A percentile compares a stretch with the other conserved stretches of the same genome.
These are phyloP conservation scores for Sipha flava DNA, from an alignment of 1,140 invertebrate species.

Conservation along the genomic window DNA sequence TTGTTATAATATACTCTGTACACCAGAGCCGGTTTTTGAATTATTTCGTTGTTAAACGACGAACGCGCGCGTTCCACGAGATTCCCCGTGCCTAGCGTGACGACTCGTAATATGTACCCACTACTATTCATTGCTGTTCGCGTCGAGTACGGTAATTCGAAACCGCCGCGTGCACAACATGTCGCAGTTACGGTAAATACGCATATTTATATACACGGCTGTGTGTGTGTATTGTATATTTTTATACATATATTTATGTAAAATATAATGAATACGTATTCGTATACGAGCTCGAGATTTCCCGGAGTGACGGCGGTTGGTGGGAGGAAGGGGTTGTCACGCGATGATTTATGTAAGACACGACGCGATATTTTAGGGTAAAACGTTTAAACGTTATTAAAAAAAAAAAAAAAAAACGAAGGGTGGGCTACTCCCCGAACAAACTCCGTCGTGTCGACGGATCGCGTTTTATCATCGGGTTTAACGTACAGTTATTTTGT, in stretches of 20 bases:
- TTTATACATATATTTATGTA: too few relatives aligned
- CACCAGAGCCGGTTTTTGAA: background rate
- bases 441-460: too few relatives aligned
- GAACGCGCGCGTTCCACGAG: background rate
- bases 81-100: background rate
- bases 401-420: background rate
- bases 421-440: too few relatives aligned
- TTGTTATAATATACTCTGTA: too few relatives aligned
- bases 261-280: background rate
- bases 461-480: background rate
- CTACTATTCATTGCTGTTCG: background rate
- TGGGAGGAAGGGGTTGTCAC: background rate
- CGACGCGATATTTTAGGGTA: background rate
- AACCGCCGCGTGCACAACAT: background rate
- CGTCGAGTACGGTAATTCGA: constrained; percentile 1
- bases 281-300: background rate
- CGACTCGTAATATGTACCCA: background rate
- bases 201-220: too few relatives aligned
- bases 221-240: too few relatives aligned
- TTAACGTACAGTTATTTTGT: too few relatives aligned
- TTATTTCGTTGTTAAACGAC: background rate
- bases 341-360: background rate
- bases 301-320: background rate
- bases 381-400: background rate
- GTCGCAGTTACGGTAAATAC: too few relatives aligned